Conservation (phyloP, 2,888 invertebrate species). For the Scaptomyza tumidula region DNA sequence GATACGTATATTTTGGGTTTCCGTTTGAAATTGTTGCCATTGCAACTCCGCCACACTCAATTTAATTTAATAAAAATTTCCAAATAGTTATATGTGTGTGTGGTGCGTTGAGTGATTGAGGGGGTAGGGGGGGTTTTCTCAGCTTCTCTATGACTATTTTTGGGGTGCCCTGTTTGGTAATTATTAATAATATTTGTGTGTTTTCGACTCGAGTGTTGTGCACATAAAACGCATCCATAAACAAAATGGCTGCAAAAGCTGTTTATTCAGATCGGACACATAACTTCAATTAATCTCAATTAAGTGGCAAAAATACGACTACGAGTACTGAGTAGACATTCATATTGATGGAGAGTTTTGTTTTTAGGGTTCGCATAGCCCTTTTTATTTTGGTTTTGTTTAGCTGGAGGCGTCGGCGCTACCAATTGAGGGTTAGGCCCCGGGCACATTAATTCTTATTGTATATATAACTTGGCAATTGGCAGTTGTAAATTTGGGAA, state of each 20-base stretch:
- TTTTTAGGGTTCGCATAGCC: slow-evolving; percentile 64
- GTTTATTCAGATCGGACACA: slow-evolving; percentile 69
- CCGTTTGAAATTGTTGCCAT: slow-evolving; percentile 35
- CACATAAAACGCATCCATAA: slow-evolving; percentile 75
- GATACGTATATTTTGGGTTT: slow-evolving; percentile 44
- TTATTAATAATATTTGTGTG: slow-evolving; percentile 70
- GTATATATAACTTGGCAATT: slow-evolving; percentile 36
- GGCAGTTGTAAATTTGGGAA: slow-evolving; percentile 41
- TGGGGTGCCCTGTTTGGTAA: slow-evolving; percentile 64
- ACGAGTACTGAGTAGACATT: slow-evolving; percentile 10
- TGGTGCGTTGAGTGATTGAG: too few species aligned
- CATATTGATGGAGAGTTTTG: slow-evolving; percentile 38
- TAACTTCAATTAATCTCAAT: slow-evolving; percentile 80
- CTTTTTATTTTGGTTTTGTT: slow-evolving; percentile 42
- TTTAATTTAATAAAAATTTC: slow-evolving; percentile 77
- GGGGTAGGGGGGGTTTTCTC: slow-evolving; percentile 27
- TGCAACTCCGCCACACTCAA: slow-evolving; percentile 72
- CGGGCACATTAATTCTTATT: slow-evolving; percentile 68
- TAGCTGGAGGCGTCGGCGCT: slow-evolving; percentile 31
- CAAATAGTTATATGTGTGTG: background rate
- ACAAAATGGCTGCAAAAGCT: slow-evolving; percentile 72
- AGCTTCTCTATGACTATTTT: slow-evolving; percentile 55
- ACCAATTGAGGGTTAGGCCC: slow-evolving; percentile 69
- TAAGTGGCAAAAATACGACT: slow-evolving; percentile 70
- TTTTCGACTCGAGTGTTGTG: slow-evolving; percentile 38